Percentiles rank a stretch among this genome's conserved stretches.
Conservation (phyloP, 2,888 invertebrate species). For the Volucella bombylans region DNA sequence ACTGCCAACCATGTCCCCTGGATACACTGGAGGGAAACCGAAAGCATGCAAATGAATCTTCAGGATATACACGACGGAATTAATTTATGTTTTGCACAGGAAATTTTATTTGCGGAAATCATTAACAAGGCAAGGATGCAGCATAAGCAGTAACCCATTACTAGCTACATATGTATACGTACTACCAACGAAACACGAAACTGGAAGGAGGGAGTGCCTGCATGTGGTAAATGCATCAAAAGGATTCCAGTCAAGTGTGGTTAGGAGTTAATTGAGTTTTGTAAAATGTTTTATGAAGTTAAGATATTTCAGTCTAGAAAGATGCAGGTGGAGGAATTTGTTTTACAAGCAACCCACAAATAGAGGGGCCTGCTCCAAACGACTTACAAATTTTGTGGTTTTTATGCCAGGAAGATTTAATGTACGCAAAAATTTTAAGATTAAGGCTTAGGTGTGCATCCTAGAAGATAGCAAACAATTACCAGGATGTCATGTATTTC, state of each 20-base stretch:
- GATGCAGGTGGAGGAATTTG: slow-evolving; percentile 15
- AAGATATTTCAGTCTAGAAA: slow-evolving; percentile 28
- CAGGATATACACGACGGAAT: slow-evolving; percentile 70
- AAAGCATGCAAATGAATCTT: slow-evolving; percentile 70
- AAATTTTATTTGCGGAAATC: slow-evolving; percentile 74
- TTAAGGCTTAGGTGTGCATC: too few species aligned
- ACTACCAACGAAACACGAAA: not conserved
- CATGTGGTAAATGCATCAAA: slow-evolving; percentile 71
- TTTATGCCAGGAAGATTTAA: too few species aligned
- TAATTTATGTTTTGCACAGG: slow-evolving; percentile 74
- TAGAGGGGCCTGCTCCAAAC: too few species aligned
- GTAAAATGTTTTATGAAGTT: slow-evolving; percentile 67
- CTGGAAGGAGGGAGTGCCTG: slow-evolving; percentile 43
- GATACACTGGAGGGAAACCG: slow-evolving; percentile 33
- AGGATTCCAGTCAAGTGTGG: slow-evolving; percentile 67
- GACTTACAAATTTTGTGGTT: too few species aligned
- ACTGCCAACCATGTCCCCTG: not conserved
- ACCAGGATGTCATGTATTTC: too few species aligned
- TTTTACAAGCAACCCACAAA: slow-evolving; percentile 2
- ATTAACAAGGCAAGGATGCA: slow-evolving; percentile 70
- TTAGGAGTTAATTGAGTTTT: slow-evolving; percentile 69
- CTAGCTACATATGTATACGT: not conserved
- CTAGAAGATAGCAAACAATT: too few species aligned
- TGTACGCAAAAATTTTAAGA: too few species aligned
- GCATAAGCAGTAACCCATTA: not conserved